Conservation (phyloP, 2,888 invertebrate genomes). For the Eristalinus aeneus region DNA sequence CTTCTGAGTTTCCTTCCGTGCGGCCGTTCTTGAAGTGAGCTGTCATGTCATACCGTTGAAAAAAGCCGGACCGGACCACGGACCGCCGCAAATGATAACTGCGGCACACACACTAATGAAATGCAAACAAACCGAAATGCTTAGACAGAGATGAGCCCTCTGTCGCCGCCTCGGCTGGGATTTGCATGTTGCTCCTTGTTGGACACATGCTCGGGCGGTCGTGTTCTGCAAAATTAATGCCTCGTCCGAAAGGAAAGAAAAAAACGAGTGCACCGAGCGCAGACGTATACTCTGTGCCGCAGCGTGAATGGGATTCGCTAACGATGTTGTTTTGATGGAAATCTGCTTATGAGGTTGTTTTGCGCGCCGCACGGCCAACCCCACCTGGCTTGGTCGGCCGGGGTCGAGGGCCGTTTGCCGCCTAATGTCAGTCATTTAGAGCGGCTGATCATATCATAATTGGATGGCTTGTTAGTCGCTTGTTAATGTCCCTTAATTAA, state of each 20-base stretch:
- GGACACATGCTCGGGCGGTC: slow-evolving; percentile 22
- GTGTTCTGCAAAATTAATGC: slow-evolving; percentile 63
- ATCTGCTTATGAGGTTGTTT: slow-evolving; percentile 57
- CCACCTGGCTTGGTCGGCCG: neutral
- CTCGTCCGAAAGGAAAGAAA: slow-evolving; percentile 44
- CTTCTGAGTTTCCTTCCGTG: neutral
- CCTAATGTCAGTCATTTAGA: slow-evolving; percentile 55
- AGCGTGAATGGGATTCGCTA: slow-evolving; percentile 49
- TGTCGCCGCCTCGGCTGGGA: slow-evolving; percentile 24
- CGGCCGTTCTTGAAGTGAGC: slow-evolving; percentile 42
- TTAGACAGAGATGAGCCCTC: slow-evolving; percentile 55
- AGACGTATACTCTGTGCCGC: neutral
- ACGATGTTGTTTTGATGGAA: slow-evolving; percentile 68
- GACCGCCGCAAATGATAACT: slow-evolving; percentile 45
- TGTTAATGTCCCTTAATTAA: slow-evolving; percentile 59
- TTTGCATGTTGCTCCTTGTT: slow-evolving; percentile 62
- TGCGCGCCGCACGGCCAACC: neutral
- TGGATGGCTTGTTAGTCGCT: slow-evolving; percentile 65
- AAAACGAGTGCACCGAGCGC: slow-evolving; percentile 3
- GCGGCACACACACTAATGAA: slow-evolving; percentile 63
- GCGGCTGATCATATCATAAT: slow-evolving; percentile 67
- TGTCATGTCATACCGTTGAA: slow-evolving; percentile 50
- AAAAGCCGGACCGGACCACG: slow-evolving; percentile 2
- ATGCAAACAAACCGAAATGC: slow-evolving; percentile 67
- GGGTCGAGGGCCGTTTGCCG: slow-evolving; percentile 11